These are phyloP conservation scores for Bucco capensis DNA, from an alignment of 2,113 vertebrate genomes.

Conservation along the genomic window DNA sequence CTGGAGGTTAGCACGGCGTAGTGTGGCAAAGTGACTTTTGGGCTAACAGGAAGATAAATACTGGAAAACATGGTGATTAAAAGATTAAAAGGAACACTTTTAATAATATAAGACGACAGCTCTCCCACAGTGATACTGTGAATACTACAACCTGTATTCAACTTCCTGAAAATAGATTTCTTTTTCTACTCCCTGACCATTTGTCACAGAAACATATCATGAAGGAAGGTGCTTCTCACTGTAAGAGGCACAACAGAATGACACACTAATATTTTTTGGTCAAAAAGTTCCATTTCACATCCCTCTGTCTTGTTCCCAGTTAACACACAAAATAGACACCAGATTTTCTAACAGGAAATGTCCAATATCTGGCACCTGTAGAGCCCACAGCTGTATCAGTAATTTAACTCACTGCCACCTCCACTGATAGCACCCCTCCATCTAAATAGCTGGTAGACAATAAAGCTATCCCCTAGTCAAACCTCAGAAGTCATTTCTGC, in stretches of 20 bases:
- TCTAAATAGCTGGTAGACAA: neutral
- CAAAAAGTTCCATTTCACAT: neutral
- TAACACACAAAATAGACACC: neutral
- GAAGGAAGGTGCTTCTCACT: neutral
- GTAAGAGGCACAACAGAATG: neutral
- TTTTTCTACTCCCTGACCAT: neutral
- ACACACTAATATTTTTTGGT: neutral
- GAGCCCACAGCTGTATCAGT: accelerated
- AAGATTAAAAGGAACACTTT: neutral
- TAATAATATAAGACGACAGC: neutral
- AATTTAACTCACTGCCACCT: neutral
- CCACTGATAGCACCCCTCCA: too few relatives aligned
- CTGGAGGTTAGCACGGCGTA: neutral
- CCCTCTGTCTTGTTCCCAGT: neutral
- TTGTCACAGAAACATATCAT: neutral
- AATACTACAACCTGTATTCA: neutral
- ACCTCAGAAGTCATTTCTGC: neutral
- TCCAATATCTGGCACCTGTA: neutral
- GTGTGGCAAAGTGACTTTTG: neutral
- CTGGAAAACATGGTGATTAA: neutral
- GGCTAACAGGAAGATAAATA: neutral
- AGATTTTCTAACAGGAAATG: neutral
- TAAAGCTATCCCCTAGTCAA: neutral
- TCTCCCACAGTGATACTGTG: neutral
- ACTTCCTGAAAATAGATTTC: neutral